phyloP scores from a whole-genome alignment of 2,888 invertebrate species.

The Drosophila stalkeri region DNA sequence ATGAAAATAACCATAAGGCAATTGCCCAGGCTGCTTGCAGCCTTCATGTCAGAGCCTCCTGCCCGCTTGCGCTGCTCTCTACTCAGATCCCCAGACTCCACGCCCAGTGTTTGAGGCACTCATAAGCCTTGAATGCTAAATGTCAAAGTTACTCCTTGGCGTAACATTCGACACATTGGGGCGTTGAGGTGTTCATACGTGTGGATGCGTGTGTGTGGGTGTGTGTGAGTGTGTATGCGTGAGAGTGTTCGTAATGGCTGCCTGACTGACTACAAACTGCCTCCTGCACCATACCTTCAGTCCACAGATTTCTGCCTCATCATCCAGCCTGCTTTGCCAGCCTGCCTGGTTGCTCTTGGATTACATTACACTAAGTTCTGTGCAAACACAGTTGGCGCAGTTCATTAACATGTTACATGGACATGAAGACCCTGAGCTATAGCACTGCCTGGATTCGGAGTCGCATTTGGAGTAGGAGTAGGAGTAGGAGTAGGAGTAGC shows the following conservation, averaged over 20 bases:
- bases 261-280: slow-evolving; percentile 32
- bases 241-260: slow-evolving; percentile 45
- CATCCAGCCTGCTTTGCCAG: slow-evolving; percentile 18
- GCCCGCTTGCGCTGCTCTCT: slow-evolving; percentile 1
- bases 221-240: slow-evolving; percentile 33
- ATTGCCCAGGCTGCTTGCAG: slow-evolving; percentile 75
- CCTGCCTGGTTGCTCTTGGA: slow-evolving; percentile 66
- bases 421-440: slow-evolving; percentile 54
- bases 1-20: slow-evolving; percentile 82
- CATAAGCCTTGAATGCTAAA: slow-evolving; percentile 81
- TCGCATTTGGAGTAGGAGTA: slow-evolving; percentile 6
- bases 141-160: slow-evolving; percentile 82
- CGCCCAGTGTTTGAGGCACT: slow-evolving; percentile 63
- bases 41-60: slow-evolving; percentile 42
- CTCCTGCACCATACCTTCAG: slow-evolving; percentile 5
- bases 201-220: slow-evolving; percentile 57
- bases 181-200: slow-evolving; percentile 72
- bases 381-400: slow-evolving; percentile 82
- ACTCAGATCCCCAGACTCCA: slow-evolving; percentile 37
- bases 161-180: slow-evolving; percentile 81
- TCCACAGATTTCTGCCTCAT: slow-evolving; percentile 31
- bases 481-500: no score
- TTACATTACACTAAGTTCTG: slow-evolving; percentile 80
- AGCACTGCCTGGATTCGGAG: slow-evolving; percentile 17
- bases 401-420: slow-evolving; percentile 82